Conservation (phyloP, 2,888 invertebrate species). For the Hydrotaea diabolus region DNA sequence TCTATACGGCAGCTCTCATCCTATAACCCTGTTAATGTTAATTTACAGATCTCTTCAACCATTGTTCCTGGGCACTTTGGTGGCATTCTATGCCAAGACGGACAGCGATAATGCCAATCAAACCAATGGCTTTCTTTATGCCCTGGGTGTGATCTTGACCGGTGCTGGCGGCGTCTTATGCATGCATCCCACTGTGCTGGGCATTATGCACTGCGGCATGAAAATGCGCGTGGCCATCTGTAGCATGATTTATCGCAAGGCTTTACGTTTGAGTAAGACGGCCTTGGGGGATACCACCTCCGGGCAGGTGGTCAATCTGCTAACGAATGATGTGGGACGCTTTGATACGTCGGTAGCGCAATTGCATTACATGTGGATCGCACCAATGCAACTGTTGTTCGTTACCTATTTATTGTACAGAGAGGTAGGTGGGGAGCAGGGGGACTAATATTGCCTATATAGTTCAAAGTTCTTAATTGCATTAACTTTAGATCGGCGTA, state of each 20-base stretch:
- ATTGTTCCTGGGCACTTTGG: constrained; percentile 84
- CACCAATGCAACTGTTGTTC: constrained; percentile 89
- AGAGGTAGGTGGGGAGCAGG: constrained; percentile 59
- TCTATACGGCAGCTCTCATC: not conserved
- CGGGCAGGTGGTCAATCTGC: constrained; percentile 90
- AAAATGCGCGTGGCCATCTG: constrained; percentile 86
- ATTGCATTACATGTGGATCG: constrained; percentile 95
- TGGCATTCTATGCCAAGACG: constrained; percentile 82
- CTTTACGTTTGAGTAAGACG: constrained; percentile 85
- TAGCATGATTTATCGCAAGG: constrained; percentile 85
- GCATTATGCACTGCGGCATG: constrained; percentile 85
- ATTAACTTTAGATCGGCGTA: constrained; percentile 81
- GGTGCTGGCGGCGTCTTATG: constrained; percentile 88
- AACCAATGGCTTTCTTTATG: constrained; percentile 88
- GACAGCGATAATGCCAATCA: constrained; percentile 59
- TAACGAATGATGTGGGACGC: constrained; percentile 95
- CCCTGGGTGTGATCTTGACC: constrained; percentile 86
- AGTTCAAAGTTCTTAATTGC: not conserved
- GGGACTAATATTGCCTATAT: too few species aligned
- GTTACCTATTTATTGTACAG: constrained; percentile 88
- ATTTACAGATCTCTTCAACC: constrained; percentile 84
- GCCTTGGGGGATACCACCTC: constrained; percentile 88
- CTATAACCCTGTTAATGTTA: not conserved
- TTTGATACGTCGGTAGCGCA: constrained; percentile 87
- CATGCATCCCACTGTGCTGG: constrained; percentile 93